phyloP scores from a whole-genome alignment of 1,140 invertebrate genomes.

The Callitettix versicolor region DNA sequence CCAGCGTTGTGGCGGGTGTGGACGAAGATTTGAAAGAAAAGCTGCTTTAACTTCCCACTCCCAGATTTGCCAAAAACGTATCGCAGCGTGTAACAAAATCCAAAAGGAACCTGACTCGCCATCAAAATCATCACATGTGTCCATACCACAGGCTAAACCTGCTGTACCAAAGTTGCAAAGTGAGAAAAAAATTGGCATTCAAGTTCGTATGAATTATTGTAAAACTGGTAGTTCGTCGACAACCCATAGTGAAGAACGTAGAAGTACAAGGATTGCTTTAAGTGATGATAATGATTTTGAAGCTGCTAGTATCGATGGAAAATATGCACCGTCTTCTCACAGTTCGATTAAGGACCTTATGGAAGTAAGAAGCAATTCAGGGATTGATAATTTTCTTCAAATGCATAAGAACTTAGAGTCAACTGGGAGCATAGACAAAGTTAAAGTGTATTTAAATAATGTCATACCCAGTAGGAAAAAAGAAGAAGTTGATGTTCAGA shows the following conservation, averaged over 20 bases:
- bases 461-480: background rate
- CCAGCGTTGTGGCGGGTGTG: conserved; percentile 53
- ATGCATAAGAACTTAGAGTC: background rate
- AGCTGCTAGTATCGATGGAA: background rate
- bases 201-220: conserved; percentile 17
- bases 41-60: conserved; percentile 52
- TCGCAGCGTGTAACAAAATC: conserved; percentile 28
- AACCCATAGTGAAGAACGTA: background rate
- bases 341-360: background rate
- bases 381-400: background rate
- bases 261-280: background rate
- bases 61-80: conserved; percentile 35
- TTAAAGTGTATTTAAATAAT: background rate
- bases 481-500: background rate
- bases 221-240: background rate
- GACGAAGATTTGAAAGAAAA: conserved; percentile 51
- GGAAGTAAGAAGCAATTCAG: background rate
- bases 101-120: background rate
- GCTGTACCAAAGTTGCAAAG: background rate
- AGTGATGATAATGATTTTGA: conserved; percentile 4
- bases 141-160: background rate
- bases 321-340: background rate
- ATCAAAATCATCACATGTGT: background rate
- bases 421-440: conserved; percentile 2
- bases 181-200: conserved; percentile 19